Base-by-base conservation (phyloP, 2,888 invertebrate species). In the Morinoia aosen region DNA sequence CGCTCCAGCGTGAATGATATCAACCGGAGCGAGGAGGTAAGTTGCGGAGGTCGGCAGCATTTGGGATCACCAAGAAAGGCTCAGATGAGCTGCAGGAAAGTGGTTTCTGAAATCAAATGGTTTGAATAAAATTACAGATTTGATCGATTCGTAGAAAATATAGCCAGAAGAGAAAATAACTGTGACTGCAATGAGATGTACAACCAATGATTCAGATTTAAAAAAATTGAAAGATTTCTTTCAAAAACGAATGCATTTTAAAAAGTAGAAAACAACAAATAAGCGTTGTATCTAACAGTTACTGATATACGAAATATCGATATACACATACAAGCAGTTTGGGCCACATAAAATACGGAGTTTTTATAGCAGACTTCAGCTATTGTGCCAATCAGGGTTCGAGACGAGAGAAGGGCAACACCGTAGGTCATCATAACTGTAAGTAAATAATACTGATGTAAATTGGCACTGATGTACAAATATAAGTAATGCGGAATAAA, bases 1-100 rank as follows among this genome's bases (percentile, higher is more conserved):
- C 90, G 90, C 48, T 90, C 90, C 90, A 90, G 90, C 48, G 90
- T 90, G 90, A 48, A 39, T 90, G 90, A 90, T 40, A 48, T 90
- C 90, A 90, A 90, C 40, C 39, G 90, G 40, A 90, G 90, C 90
- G 40, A 90, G 90, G 40, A 39, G 90, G 39, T 90, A 76, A 8
- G 90, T 39, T 14, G 90, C 39, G n/a, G 90, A 90, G 39, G 90
- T 90, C 90, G 90, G 90, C 39, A 48, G 39, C 39, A 39, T 90
- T 76, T 33, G 76, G 76, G 19, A 25, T 76, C 25, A 25, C 25
- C 2, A 33, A 76, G 25, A 76, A 33, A 2, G 33, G 76, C 76
- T 76, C 3, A 76, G 76, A 76, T 76, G 76, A 33, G 16, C 76
- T 25, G 76, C 8, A 33, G 2, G 16, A 33, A 33, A 33, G 76